Evolutionary conservation across 2,113 vertebrate species (phyloP).

Genomic region (Pandion haliaetus): DNA sequence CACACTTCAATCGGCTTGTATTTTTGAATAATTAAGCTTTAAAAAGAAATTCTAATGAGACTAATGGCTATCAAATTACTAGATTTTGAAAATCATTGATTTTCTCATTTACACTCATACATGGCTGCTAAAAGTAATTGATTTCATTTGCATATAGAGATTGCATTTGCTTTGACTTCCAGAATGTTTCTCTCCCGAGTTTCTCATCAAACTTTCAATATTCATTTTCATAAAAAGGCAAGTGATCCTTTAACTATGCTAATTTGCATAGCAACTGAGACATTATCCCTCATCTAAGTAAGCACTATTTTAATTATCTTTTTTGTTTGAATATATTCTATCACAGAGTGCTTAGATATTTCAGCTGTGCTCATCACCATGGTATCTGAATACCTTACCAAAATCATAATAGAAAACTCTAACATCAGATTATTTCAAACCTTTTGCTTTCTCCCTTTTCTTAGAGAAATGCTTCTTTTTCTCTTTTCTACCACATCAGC

Average conservation of each 20-base stretch:
- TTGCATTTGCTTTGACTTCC: slow-evolving; percentile 66
- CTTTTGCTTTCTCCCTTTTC: background rate
- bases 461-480: background rate
- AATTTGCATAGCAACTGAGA: slow-evolving; percentile 70
- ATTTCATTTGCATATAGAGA: slow-evolving; percentile 74
- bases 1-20: slow-evolving; percentile 40
- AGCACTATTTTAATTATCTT: slow-evolving; percentile 52
- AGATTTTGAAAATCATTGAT: slow-evolving; percentile 75
- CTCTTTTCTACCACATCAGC: background rate
- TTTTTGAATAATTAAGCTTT: slow-evolving; percentile 76
- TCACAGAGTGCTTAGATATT: background rate
- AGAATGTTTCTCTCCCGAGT: slow-evolving; percentile 64
- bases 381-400: background rate
- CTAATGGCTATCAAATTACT: slow-evolving; percentile 78
- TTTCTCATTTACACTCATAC: slow-evolving; percentile 66
- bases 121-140: slow-evolving; percentile 72
- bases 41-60: slow-evolving; percentile 75
- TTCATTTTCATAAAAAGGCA: slow-evolving; percentile 60
- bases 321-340: slow-evolving; percentile 63
- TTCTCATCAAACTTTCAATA: slow-evolving; percentile 71
- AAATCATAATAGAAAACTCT: background rate
- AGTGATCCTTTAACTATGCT: slow-evolving; percentile 56
- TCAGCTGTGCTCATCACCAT: slow-evolving; percentile 17
- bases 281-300: slow-evolving; percentile 62
- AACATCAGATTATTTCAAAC: background rate